Evolutionary conservation across 1,140 invertebrate genomes (phyloP).

Genomic region (Pygmarrhopalites habei): DNA sequence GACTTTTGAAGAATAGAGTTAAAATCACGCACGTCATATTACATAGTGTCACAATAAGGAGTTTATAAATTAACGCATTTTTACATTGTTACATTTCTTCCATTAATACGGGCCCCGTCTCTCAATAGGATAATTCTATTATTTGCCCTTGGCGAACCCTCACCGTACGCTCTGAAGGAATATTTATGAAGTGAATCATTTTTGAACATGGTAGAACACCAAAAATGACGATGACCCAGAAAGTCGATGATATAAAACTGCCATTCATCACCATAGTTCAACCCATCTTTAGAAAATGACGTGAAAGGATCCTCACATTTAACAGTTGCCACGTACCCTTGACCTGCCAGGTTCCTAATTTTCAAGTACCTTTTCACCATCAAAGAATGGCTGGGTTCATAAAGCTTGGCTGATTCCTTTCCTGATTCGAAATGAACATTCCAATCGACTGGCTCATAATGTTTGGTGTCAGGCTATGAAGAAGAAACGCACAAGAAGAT

Average conservation of each 20-base stretch:
- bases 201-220: slow-evolving; percentile 19
- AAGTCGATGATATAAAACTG: slow-evolving; percentile 32
- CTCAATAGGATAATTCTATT: slow-evolving; percentile 25
- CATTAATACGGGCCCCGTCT: slow-evolving; percentile 36
- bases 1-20: too few species aligned
- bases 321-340: slow-evolving; percentile 7
- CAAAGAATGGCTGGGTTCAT: not conserved
- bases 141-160: slow-evolving; percentile 35
- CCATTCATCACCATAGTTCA: slow-evolving; percentile 22
- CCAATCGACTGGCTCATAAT: slow-evolving; percentile 7
- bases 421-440: slow-evolving; percentile 12
- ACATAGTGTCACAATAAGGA: too few species aligned
- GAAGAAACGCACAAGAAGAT: too few species aligned
- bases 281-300: slow-evolving; percentile 20
- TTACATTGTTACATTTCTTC: slow-evolving; percentile 18
- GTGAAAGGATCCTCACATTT: slow-evolving; percentile 35
- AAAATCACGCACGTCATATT: too few species aligned
- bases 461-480: not conserved
- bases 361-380: slow-evolving; percentile 9
- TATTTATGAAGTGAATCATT: not conserved
- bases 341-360: slow-evolving; percentile 24
- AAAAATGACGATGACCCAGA: slow-evolving; percentile 34
- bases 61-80: too few species aligned
- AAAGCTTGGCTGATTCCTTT: not conserved
- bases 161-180: slow-evolving; percentile 33